phyloP scores from a whole-genome alignment of 2,113 vertebrate genomes.

The Urocolius indicus region DNA sequence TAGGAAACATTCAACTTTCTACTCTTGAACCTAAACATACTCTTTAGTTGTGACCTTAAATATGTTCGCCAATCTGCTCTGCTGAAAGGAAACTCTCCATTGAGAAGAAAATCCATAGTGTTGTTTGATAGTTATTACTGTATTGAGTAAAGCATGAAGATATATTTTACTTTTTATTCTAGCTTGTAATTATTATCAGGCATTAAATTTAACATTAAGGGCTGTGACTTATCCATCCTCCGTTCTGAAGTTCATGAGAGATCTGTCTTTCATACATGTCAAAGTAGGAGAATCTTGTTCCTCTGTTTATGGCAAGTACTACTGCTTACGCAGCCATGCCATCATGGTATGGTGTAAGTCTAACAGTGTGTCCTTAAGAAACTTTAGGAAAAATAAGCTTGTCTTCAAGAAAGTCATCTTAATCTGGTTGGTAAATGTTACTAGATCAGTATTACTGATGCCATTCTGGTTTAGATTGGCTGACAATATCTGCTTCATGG shows the following conservation, averaged over 20 bases:
- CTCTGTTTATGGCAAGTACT: neutral
- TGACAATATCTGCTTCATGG: neutral
- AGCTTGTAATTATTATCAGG: neutral
- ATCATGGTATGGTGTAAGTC: fast-evolving
- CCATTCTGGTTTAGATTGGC: neutral
- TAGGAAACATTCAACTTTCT: neutral
- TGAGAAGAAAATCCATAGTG: neutral
- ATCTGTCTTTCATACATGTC: neutral
- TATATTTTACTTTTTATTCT: neutral
- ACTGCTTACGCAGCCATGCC: neutral
- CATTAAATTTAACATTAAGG: neutral
- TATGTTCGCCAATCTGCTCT: neutral
- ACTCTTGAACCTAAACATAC: neutral
- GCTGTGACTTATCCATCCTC: neutral
- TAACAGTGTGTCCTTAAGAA: neutral
- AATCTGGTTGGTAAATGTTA: neutral
- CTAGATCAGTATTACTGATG: neutral
- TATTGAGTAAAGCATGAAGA: neutral
- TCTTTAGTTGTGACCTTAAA: neutral
- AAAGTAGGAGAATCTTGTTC: neutral
- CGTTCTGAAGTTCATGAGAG: neutral
- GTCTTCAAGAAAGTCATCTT: neutral
- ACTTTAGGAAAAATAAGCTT: neutral
- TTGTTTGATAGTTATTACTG: neutral
- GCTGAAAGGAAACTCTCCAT: neutral